phyloP scores from a whole-genome alignment of 1,140 invertebrate species.

The Telenomus remus region DNA sequence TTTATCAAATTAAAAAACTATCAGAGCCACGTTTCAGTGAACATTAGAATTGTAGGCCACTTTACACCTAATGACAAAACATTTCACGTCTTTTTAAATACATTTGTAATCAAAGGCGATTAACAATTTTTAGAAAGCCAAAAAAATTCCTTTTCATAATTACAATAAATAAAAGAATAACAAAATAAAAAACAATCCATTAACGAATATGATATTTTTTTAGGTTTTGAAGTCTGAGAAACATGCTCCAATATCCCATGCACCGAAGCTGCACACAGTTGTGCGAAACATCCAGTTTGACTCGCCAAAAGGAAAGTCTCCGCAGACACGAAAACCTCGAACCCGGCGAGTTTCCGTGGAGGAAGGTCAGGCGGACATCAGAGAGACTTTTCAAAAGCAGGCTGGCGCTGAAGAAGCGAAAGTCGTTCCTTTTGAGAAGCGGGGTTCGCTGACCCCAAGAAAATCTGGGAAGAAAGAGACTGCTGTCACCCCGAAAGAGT shows the following conservation, averaged over 20 bases:
- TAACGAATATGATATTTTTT: constrained; percentile 1
- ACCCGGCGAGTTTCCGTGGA: constrained; percentile 41
- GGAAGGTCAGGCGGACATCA: constrained; percentile 68
- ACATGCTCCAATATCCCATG: constrained; percentile 5
- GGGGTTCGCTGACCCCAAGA: constrained; percentile 66
- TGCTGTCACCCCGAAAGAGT: constrained; percentile 15
- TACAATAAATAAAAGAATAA: too few species aligned
- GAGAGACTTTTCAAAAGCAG: constrained; percentile 69
- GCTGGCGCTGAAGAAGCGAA: constrained; percentile 55
- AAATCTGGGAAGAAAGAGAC: constrained; percentile 61
- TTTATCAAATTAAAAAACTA: too few species aligned
- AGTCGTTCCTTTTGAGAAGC: constrained; percentile 70
- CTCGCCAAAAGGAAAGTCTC: constrained; percentile 54
- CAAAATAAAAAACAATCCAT: constrained; percentile 9
- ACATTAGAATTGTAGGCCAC: too few species aligned
- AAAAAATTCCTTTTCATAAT: too few species aligned
- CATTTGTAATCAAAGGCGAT: too few species aligned
- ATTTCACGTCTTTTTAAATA: too few species aligned
- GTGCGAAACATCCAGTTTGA: constrained; percentile 68
- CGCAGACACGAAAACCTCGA: constrained; percentile 33
- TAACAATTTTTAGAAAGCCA: too few species aligned
- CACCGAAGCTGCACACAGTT: constrained; percentile 55
- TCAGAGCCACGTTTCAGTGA: too few species aligned
- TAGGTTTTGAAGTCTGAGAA: constrained; percentile 16
- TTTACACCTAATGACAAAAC: too few species aligned